These are phyloP conservation scores for Pegoplata infirma DNA, from an alignment of 2,888 invertebrate genomes.

Conservation along the genomic window DNA sequence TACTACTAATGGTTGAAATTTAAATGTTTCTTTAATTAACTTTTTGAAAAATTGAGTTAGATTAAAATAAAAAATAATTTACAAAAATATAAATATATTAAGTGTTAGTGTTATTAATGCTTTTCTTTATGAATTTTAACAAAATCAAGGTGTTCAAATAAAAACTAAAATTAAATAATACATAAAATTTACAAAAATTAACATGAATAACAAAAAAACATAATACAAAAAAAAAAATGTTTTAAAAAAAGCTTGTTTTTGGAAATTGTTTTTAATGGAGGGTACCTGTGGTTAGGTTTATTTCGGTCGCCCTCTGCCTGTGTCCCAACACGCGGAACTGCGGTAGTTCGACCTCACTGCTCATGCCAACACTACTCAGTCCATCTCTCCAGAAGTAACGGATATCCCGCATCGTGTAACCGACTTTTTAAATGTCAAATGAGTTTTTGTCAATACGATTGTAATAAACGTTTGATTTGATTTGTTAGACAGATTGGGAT, in stretches of 20 bases:
- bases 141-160: neutral
- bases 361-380: conserved; percentile 95
- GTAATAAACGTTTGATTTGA: conserved; percentile 39
- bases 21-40: conserved; percentile 32
- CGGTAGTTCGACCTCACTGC: conserved; percentile 96
- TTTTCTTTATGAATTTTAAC: neutral
- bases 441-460: conserved; percentile 42
- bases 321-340: conserved; percentile 98
- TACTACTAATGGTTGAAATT: conserved; percentile 51
- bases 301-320: conserved; percentile 95
- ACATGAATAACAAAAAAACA: too few relatives aligned
- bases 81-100: neutral
- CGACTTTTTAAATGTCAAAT: conserved; percentile 82
- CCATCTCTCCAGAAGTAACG: conserved; percentile 97
- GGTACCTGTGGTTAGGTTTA: conserved; percentile 97
- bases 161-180: conserved; percentile 19
- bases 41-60: conserved; percentile 38
- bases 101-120: neutral
- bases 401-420: conserved; percentile 98
- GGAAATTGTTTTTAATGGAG: conserved; percentile 74
- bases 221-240: conserved; percentile 23
- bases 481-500: conserved; percentile 44
- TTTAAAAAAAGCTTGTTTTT: conserved; percentile 46
- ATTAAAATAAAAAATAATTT: conserved; percentile 1
- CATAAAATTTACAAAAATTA: conserved; percentile 7